phyloP scores from a whole-genome alignment of 1,140 invertebrate genomes.

The Drosophila oshimai region DNA sequence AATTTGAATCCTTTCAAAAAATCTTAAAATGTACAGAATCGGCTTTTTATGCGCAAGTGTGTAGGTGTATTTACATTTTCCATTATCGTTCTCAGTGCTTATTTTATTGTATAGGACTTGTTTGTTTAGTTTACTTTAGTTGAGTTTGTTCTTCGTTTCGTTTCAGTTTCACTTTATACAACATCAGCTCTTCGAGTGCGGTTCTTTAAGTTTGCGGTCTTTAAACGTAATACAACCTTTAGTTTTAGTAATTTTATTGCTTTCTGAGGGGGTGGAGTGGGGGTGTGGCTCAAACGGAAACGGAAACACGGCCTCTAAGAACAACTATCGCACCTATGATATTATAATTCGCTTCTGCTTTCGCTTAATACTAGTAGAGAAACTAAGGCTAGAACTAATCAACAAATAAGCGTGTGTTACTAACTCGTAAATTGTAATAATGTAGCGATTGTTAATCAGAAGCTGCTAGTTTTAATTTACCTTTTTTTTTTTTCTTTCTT shows the following conservation, averaged over 20 bases:
- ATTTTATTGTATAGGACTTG: slow-evolving; percentile 63
- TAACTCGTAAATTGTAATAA: slow-evolving; percentile 74
- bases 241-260: slow-evolving; percentile 56
- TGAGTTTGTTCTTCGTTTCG: slow-evolving; percentile 28
- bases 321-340: slow-evolving; percentile 48
- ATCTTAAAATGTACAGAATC: slow-evolving; percentile 56
- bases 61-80: slow-evolving; percentile 41
- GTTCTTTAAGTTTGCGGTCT: slow-evolving; percentile 36
- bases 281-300: slow-evolving; percentile 11
- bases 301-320: slow-evolving; percentile 29
- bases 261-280: not conserved
- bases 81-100: slow-evolving; percentile 37
- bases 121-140: slow-evolving; percentile 43
- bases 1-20: slow-evolving; percentile 39
- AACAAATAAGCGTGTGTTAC: slow-evolving; percentile 82
- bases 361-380: slow-evolving; percentile 69
- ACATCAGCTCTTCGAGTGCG: not conserved
- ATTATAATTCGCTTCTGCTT: slow-evolving; percentile 36
- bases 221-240: slow-evolving; percentile 79
- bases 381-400: slow-evolving; percentile 82
- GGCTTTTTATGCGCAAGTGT: slow-evolving; percentile 9
- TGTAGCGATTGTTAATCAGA: slow-evolving; percentile 74
- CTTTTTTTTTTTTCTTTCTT: slow-evolving; percentile 17
- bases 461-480: slow-evolving; percentile 47
- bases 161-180: slow-evolving; percentile 15